Conservation (phyloP, 1,140 invertebrate species). For the Caenorhabditis latens region DNA sequence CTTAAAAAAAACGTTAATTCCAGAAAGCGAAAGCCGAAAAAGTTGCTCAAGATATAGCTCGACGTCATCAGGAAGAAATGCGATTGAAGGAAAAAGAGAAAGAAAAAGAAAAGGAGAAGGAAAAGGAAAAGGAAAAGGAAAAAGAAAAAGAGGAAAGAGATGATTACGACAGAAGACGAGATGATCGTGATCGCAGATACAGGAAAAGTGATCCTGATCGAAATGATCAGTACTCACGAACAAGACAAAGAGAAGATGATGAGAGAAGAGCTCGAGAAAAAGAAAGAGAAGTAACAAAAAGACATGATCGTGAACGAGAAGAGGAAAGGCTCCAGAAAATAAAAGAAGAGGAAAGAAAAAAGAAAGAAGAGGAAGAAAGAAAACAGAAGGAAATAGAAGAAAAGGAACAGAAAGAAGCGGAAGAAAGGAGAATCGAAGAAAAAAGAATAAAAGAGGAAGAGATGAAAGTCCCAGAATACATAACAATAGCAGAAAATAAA, state of each 20-base stretch:
- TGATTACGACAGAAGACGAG: background rate
- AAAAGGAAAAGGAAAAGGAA: background rate
- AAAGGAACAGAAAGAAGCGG: conserved; percentile 18
- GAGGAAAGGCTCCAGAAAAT: background rate
- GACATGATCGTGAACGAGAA: conserved; percentile 26
- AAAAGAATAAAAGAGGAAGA: conserved; percentile 21
- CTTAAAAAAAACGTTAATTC: background rate
- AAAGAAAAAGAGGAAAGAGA: background rate
- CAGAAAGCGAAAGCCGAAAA: conserved; percentile 1
- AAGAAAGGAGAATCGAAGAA: background rate
- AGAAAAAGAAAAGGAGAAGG: background rate
- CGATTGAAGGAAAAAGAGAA: background rate
- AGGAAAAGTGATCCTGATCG: conserved; percentile 9
- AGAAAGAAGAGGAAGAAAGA: background rate
- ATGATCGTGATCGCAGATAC: background rate
- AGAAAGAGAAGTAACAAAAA: conserved; percentile 18
- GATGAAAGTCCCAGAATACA: conserved; percentile 37
- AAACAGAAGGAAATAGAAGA: conserved; percentile 1
- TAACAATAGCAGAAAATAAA: conserved; percentile 8
- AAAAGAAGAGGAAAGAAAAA: conserved; percentile 22
- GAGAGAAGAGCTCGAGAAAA: conserved; percentile 38
- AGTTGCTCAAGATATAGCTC: background rate
- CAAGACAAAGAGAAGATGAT: conserved; percentile 32
- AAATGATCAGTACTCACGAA: background rate
- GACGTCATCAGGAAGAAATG: background rate